phyloP scores from a whole-genome alignment of 2,888 invertebrate genomes.

The Onthophagus sagittarius region DNA sequence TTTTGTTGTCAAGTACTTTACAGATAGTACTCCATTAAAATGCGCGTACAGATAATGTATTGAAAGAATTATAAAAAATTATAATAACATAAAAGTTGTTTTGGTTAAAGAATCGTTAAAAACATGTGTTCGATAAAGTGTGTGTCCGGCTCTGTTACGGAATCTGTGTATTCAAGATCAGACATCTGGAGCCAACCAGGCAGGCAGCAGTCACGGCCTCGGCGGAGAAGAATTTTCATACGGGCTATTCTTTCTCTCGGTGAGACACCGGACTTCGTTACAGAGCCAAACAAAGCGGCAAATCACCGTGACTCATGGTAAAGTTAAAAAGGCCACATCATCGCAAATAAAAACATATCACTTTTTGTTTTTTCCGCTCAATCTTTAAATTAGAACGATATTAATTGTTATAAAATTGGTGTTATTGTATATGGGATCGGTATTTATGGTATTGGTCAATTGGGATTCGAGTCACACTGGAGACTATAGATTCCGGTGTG shows the following conservation, averaged over 20 bases:
- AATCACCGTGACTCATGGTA: not conserved
- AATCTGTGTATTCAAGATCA: constrained; percentile 25
- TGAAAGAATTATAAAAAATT: too few species aligned
- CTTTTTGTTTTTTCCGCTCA: not conserved
- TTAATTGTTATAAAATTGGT: not conserved
- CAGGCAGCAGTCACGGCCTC: constrained; percentile 25
- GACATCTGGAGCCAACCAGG: constrained; percentile 28
- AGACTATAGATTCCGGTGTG: constrained; percentile 9
- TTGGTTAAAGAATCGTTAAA: not conserved
- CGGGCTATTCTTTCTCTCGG: constrained; percentile 21
- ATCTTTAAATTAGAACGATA: not conserved
- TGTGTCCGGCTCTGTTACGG: constrained; percentile 20
- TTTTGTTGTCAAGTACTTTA: not conserved
- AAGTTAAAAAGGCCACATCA: not conserved
- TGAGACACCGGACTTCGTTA: constrained; percentile 11
- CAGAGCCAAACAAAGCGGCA: constrained; percentile 17
- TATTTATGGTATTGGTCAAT: not conserved
- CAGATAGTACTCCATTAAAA: not conserved
- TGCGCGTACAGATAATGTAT: not conserved
- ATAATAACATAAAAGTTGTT: too few species aligned
- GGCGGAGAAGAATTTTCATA: constrained; percentile 25
- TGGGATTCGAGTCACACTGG: not conserved
- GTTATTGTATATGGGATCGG: not conserved
- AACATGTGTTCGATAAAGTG: not conserved
- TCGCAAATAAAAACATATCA: not conserved